Evolutionary conservation across 2,797 vertebrate genomes (phyloP), one percentile per base, ranked within the genome.

Genomic region (Erethizon dorsatum): DNA sequence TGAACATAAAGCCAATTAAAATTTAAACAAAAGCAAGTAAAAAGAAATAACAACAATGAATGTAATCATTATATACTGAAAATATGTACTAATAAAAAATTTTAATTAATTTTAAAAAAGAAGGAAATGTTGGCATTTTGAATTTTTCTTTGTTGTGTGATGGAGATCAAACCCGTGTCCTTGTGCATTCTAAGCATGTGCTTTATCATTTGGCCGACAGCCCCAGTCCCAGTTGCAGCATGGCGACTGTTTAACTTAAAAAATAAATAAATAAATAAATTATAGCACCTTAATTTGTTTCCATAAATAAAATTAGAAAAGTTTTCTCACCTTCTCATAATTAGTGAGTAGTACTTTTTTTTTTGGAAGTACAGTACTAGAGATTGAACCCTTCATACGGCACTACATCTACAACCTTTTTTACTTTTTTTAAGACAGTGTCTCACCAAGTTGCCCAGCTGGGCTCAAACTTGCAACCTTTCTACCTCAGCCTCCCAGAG

Each of bases 251-350:
- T 77, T 91, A 96, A 95, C n/a, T 22, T 79, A 57, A 57, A 9
- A 26, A 61, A 26, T 61, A 57, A 26, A 61, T 26, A 61, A 41
- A 41, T 41, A 41, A 41, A 41, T 90, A 96, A 95, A 47, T 31
- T 75, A 37, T 59, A 90, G 28, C 78, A 92, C 71, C 78, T 83
- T 92, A 89, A 77, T 28, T 61, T n/a, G 87, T 92, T 96, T 92
- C 41, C 45, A 79, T 83, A 89, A 86, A 57, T 94, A 65, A 96
- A 77, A 80, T 79, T 92, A 82, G 50, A 63, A 67, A 65, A 28
- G 6, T 88, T 84, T 69, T 91, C 50, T 92, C n/a, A 86, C 6
- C 17, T 41, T 83, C n/a, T 95, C 45, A 69, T 73, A 73, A 61
- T 86, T 77, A 84, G 11, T 90, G 26, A 84, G 50, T 86, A 85